phyloP scores from a whole-genome alignment of 2,888 invertebrate species.

The Cryptocephalus primarius region DNA sequence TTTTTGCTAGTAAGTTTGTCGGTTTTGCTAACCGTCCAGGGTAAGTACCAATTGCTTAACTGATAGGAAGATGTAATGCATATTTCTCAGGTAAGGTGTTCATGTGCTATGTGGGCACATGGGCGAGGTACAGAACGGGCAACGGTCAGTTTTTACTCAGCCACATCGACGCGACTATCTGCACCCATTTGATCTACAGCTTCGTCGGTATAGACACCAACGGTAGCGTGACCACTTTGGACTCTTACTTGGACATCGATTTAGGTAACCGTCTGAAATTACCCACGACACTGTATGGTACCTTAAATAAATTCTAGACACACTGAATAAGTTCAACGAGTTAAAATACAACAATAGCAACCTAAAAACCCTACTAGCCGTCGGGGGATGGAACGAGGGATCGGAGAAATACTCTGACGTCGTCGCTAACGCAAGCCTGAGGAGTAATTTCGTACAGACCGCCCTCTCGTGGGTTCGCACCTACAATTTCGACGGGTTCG shows the following conservation, averaged over 20 bases:
- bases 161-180: constrained; percentile 58
- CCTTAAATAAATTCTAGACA: constrained; percentile 25
- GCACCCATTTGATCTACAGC: constrained; percentile 65
- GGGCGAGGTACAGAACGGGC: constrained; percentile 59
- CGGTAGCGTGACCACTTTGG: constrained; percentile 7
- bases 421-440: constrained; percentile 36
- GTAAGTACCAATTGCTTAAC: too few relatives aligned
- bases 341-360: constrained; percentile 44
- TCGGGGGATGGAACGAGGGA: constrained; percentile 60
- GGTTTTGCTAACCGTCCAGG: too few relatives aligned
- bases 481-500: constrained; percentile 58
- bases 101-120: constrained; percentile 67
- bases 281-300: too few relatives aligned
- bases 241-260: constrained; percentile 10
- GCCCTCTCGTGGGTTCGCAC: constrained; percentile 40
- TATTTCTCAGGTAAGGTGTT: constrained; percentile 25
- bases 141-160: constrained; percentile 54
- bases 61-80: too few relatives aligned
- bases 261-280: constrained; percentile 10
- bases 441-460: constrained; percentile 47
- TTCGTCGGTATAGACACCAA: constrained; percentile 44
- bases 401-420: constrained; percentile 37
- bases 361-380: constrained; percentile 49
- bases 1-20: too few relatives aligned
- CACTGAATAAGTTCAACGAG: constrained; percentile 42